Conservation (phyloP, 2,888 invertebrate genomes). For the Auanema sp. region DNA sequence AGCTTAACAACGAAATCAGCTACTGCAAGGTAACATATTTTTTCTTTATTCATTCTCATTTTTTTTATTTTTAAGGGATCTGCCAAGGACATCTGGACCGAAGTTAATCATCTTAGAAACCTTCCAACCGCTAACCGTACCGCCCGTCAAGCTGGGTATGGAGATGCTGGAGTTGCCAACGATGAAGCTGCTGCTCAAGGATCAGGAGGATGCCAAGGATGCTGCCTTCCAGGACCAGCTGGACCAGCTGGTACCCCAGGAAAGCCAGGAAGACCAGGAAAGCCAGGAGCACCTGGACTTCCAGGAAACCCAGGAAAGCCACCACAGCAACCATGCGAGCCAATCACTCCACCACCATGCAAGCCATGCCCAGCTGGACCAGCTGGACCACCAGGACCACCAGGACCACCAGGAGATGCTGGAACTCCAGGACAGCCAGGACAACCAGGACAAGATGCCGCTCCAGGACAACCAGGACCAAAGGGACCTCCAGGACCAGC, state of each 20-base stretch:
- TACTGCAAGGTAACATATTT: slow-evolving; percentile 31
- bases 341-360: slow-evolving; percentile 50
- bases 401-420: slow-evolving; percentile 42
- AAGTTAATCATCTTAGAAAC: slow-evolving; percentile 44
- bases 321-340: slow-evolving; percentile 51
- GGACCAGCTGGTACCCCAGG: slow-evolving; percentile 42
- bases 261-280: slow-evolving; percentile 43
- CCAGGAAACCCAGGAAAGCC: slow-evolving; percentile 49
- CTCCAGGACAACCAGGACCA: slow-evolving; percentile 38
- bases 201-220: slow-evolving; percentile 46
- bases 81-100: slow-evolving; percentile 45
- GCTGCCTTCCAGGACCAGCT: slow-evolving; percentile 50
- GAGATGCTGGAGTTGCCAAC: slow-evolving; percentile 35
- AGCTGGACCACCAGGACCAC: slow-evolving; percentile 50
- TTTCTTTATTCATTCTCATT: not conserved
- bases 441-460: slow-evolving; percentile 46
- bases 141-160: slow-evolving; percentile 47
- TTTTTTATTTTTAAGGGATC: slow-evolving; percentile 25
- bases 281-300: slow-evolving; percentile 53
- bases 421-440: slow-evolving; percentile 23
- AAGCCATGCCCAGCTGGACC: slow-evolving; percentile 50
- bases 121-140: slow-evolving; percentile 45
- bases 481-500: slow-evolving; percentile 35
- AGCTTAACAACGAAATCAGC: slow-evolving; percentile 38
- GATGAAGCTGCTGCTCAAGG: slow-evolving; percentile 15